Evolutionary conservation across 2,888 invertebrate species (phyloP).

Genomic region (Strigamia crassipes): DNA sequence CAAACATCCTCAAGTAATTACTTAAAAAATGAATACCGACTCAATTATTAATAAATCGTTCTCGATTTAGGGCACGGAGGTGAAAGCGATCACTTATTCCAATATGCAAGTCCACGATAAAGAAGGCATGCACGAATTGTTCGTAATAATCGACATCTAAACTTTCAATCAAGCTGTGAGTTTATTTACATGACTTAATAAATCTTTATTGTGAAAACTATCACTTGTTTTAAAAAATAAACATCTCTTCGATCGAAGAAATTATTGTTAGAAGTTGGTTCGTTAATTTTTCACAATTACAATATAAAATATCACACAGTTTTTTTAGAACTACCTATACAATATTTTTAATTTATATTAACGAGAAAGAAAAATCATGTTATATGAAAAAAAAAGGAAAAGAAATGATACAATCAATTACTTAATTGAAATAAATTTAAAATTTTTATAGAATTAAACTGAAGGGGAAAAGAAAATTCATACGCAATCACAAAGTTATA

Average conservation of each 20-base stretch:
- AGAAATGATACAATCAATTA: not conserved
- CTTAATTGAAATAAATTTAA: not conserved
- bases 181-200: slow-evolving; percentile 8
- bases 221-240: not conserved
- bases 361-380: not conserved
- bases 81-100: slow-evolving; percentile 99
- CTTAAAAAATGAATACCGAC: not conserved
- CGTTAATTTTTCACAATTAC: not conserved
- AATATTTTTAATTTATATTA: not conserved
- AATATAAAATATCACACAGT: slow-evolving; percentile 19
- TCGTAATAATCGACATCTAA: slow-evolving; percentile 97
- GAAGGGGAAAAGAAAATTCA: not conserved
- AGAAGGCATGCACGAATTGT: slow-evolving; percentile 76
- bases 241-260: not conserved
- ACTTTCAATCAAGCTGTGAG: not conserved
- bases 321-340: not conserved
- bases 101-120: slow-evolving; percentile 87
- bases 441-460: not conserved
- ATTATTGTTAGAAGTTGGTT: not conserved
- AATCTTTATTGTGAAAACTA: slow-evolving; percentile 11
- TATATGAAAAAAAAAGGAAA: not conserved
- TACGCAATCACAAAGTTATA: not conserved
- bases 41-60: slow-evolving; percentile 16
- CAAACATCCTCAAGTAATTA: slow-evolving; percentile 78
- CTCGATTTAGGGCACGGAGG: slow-evolving; percentile 80